phyloP scores from a whole-genome alignment of 2,113 vertebrate species.

The Protomyctophum bolini region DNA sequence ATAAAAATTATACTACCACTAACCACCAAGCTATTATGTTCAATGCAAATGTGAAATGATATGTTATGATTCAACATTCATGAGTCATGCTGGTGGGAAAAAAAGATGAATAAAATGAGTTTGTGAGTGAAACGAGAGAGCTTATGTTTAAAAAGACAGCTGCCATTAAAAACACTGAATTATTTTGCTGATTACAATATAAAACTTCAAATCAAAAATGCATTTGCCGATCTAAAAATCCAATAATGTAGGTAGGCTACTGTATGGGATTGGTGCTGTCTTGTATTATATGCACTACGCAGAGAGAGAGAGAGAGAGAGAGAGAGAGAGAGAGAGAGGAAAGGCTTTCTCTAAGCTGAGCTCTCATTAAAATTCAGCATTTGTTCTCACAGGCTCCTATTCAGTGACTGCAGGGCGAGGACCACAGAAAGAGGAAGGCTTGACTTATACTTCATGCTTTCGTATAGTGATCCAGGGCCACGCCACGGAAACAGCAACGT shows the following conservation, averaged over 20 bases:
- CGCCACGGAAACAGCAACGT: slow-evolving; percentile 17
- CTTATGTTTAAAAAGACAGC: too few relatives aligned
- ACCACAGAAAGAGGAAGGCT: slow-evolving; percentile 49
- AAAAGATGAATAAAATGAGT: slow-evolving; percentile 39
- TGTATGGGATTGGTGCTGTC: too few relatives aligned
- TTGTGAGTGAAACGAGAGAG: slow-evolving; percentile 13
- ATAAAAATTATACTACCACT: slow-evolving; percentile 3
- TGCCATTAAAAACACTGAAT: too few relatives aligned
- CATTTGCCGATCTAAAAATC: too few relatives aligned
- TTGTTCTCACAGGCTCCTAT: slow-evolving; percentile 70
- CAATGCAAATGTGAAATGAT: not conserved
- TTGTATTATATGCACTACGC: too few relatives aligned
- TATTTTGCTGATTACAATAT: too few relatives aligned
- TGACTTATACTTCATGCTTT: slow-evolving; percentile 22
- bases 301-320: slow-evolving; percentile 11
- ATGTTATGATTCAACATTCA: slow-evolving; percentile 35
- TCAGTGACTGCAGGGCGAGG: slow-evolving; percentile 63
- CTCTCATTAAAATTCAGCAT: slow-evolving; percentile 78
- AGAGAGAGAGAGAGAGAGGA: slow-evolving; percentile 48
- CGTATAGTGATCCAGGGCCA: slow-evolving; percentile 40
- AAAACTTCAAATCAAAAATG: too few relatives aligned
- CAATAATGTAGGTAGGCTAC: too few relatives aligned
- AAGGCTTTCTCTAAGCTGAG: slow-evolving; percentile 50
- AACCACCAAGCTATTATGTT: slow-evolving; percentile 30
- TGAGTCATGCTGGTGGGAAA: slow-evolving; percentile 43